These are phyloP conservation scores for Sinodicranocentrus sp. DNA, from an alignment of 2,888 invertebrate genomes.

Conservation along the genomic window DNA sequence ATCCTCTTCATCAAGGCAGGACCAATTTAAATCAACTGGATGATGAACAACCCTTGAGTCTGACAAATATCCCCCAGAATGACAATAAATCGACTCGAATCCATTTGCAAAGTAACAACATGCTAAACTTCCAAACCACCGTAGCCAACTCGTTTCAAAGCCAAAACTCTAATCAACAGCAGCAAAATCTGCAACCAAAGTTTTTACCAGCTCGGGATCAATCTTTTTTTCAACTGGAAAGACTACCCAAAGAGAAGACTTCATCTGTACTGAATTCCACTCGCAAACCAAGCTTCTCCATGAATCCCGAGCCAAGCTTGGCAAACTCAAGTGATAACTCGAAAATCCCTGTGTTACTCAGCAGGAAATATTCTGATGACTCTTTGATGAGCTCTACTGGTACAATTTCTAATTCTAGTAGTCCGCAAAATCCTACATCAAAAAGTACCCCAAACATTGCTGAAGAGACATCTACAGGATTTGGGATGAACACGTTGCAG, in stretches of 20 bases:
- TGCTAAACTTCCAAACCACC: constrained; percentile 56
- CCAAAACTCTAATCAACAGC: constrained; percentile 42
- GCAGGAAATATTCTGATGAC: constrained; percentile 68
- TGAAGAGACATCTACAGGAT: constrained; percentile 27
- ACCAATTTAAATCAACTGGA: constrained; percentile 61
- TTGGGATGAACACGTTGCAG: constrained; percentile 1
- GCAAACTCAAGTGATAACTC: constrained; percentile 58
- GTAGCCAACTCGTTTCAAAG: constrained; percentile 36
- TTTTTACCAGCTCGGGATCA: constrained; percentile 62
- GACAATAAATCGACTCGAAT: constrained; percentile 51
- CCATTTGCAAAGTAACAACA: constrained; percentile 49
- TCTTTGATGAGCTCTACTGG: constrained; percentile 42
- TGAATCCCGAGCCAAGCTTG: constrained; percentile 39
- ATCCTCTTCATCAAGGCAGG: constrained; percentile 67
- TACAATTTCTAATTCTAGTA: constrained; percentile 47
- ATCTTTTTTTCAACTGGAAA: constrained; percentile 72
- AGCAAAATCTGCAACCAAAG: constrained; percentile 32
- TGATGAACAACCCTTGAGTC: constrained; percentile 55
- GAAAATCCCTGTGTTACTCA: constrained; percentile 61
- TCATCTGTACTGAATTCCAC: not conserved
- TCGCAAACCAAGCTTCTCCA: constrained; percentile 55
- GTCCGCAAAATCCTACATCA: constrained; percentile 56
- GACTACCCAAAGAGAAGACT: constrained; percentile 61
- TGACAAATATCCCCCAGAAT: constrained; percentile 52
- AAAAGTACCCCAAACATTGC: constrained; percentile 70